Evolutionary conservation across 2,888 invertebrate genomes (phyloP).

Genomic region (Subacronicta megacephala): DNA sequence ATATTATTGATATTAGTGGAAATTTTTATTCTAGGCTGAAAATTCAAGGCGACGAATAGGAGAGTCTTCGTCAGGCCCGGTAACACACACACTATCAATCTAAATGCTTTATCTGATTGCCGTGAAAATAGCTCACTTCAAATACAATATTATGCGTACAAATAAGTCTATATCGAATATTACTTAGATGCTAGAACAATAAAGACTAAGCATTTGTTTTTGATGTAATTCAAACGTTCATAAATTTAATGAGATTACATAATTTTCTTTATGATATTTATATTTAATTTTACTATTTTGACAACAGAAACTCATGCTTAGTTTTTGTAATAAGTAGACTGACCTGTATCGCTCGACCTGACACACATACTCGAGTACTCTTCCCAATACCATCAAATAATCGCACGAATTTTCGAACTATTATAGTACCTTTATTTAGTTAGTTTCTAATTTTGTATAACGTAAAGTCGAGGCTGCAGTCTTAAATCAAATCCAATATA

Average conservation of each 20-base stretch:
- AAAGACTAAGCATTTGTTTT: conserved; percentile 39
- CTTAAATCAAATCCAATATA: too few species aligned
- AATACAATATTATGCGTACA: conserved; percentile 33
- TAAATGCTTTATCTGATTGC: conserved; percentile 61
- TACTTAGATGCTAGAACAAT: conserved; percentile 32
- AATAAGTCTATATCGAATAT: conserved; percentile 24
- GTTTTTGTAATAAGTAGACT: conserved; percentile 21
- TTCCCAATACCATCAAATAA: neutral
- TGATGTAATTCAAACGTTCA: neutral
- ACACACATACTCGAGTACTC: conserved; percentile 18
- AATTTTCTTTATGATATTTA: too few species aligned
- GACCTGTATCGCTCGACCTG: conserved; percentile 6
- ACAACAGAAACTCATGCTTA: conserved; percentile 18
- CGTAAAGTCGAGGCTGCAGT: too few species aligned
- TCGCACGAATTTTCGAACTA: too few species aligned
- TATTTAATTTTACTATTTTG: neutral
- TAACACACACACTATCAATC: conserved; percentile 64
- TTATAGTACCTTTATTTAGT: too few species aligned
- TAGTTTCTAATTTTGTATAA: too few species aligned
- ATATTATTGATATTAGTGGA: conserved; percentile 64
- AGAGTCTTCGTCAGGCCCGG: conserved; percentile 74
- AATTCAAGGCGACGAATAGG: conserved; percentile 74
- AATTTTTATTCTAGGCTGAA: conserved; percentile 73
- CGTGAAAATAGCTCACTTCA: conserved; percentile 57
- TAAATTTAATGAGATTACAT: too few species aligned